Conservation (phyloP, 2,888 invertebrate genomes). For the Ormyrus pomaceus region DNA sequence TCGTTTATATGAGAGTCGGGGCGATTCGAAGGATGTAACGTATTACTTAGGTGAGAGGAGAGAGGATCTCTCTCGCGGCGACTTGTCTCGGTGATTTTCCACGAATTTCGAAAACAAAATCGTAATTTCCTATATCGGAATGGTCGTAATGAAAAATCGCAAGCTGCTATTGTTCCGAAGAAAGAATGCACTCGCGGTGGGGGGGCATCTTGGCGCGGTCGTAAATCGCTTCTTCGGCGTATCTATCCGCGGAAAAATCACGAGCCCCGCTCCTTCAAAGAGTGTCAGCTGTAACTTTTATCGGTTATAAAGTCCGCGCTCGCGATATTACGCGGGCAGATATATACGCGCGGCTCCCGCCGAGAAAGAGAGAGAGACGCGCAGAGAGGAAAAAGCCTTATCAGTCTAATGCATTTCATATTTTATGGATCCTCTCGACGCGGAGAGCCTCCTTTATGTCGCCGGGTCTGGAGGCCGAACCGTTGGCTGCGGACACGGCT, state of each 20-base stretch:
- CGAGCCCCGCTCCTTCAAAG: constrained; percentile 59
- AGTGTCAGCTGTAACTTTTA: constrained; percentile 73
- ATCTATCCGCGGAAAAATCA: constrained; percentile 50
- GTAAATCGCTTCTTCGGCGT: constrained; percentile 61
- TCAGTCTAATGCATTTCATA: constrained; percentile 72
- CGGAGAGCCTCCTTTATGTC: constrained; percentile 47
- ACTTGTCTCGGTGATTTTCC: too few relatives aligned
- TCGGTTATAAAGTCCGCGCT: constrained; percentile 69
- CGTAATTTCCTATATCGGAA: too few relatives aligned
- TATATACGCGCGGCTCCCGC: constrained; percentile 59
- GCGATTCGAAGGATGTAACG: too few relatives aligned
- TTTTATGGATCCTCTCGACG: constrained; percentile 63
- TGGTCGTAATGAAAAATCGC: too few relatives aligned
- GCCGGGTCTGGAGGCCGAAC: not conserved
- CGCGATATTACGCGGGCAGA: constrained; percentile 70
- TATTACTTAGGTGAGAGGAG: too few relatives aligned
- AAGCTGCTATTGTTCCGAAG: too few relatives aligned
- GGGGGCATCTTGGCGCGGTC: constrained; percentile 42
- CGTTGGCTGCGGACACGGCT: not conserved
- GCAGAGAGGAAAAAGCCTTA: constrained; percentile 60
- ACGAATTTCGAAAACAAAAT: too few relatives aligned
- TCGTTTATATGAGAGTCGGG: not conserved
- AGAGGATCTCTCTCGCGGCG: too few relatives aligned
- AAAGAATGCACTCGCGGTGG: not conserved
- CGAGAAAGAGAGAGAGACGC: not conserved